Evolutionary conservation across 2,888 invertebrate species (phyloP).

Genomic region (Drosophila gaucha): DNA sequence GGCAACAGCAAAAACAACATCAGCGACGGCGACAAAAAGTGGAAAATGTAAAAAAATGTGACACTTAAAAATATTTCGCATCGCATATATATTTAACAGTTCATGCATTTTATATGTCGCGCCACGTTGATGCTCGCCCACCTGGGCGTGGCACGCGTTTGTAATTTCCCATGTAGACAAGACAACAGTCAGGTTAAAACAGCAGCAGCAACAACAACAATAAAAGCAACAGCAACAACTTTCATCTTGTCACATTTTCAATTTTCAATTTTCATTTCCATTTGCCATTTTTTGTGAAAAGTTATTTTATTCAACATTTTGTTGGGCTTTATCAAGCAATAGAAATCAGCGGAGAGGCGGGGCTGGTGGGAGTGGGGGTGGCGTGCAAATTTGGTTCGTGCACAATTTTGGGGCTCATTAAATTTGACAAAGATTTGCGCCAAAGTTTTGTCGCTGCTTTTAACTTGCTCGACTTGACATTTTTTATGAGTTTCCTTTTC

Average conservation of each 20-base stretch:
- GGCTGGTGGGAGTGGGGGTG: background rate
- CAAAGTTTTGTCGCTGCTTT: slow-evolving; percentile 54
- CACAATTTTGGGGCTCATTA: slow-evolving; percentile 76
- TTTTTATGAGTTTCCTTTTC: slow-evolving; percentile 60
- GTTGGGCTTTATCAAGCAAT: slow-evolving; percentile 33
- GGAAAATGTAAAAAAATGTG: slow-evolving; percentile 28
- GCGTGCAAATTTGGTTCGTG: slow-evolving; percentile 28
- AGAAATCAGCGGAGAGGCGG: background rate
- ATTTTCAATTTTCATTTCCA: slow-evolving; percentile 75
- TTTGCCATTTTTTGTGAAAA: slow-evolving; percentile 40
- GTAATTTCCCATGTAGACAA: slow-evolving; percentile 76
- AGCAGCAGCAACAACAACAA: slow-evolving; percentile 28
- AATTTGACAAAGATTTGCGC: slow-evolving; percentile 75
- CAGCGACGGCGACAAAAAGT: slow-evolving; percentile 14
- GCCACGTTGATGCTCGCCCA: slow-evolving; percentile 11
- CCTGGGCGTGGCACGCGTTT: slow-evolving; percentile 54
- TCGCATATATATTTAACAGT: slow-evolving; percentile 73
- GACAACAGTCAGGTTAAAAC: slow-evolving; percentile 42
- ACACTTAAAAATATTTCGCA: slow-evolving; percentile 65
- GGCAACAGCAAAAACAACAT: slow-evolving; percentile 32
- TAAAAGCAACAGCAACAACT: slow-evolving; percentile 40
- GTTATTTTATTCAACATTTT: slow-evolving; percentile 59
- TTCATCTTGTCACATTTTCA: slow-evolving; percentile 76
- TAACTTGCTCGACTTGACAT: slow-evolving; percentile 46
- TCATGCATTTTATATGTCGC: slow-evolving; percentile 71